Evolutionary conservation across 23 tunicate genomes (phyloP), one percentile per base, ranked within the genome.

Genomic region (Styela clava): DNA sequence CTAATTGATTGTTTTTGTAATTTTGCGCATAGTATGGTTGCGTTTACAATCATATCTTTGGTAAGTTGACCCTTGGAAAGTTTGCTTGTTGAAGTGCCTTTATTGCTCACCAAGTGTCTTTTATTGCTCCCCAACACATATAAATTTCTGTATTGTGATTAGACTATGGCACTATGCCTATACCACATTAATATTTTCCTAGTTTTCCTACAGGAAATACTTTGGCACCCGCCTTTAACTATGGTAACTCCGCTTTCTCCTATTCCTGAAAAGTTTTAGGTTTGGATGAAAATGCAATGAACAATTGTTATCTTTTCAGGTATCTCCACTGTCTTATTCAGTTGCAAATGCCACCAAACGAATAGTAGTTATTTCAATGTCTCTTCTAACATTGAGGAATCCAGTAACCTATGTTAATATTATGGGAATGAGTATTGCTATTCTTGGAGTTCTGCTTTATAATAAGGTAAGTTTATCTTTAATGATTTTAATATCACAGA

Each of bases 281-380:
- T n/a, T n/a, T n/a, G n/a, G n/a, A n/a, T n/a, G n/a, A n/a, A n/a
- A n/a, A n/a, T n/a, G n/a, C n/a, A n/a, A n/a, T n/a, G n/a, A n/a
- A n/a, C n/a, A n/a, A n/a, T n/a, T n/a, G 36, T 32, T 26, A 18
- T 85, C 61, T 86, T 70, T 37, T 31, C 34, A 92, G 97, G 84
- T 92, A 25, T 84, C 97, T 2, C 97, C 97, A 18, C 74, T 92
- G 64, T 88, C 94, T 18, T 94, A 94, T 64, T 89, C 95, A 23
- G 99, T 94, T 26, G 91, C 91, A 23, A 94, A 89, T 67, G 99
- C 99, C 30, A 94, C 95, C 29, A 94, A 94, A 56, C 88, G 99
- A 34, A 84, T 94, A 19, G 99, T 79, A 3, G 99, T 94, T 33
- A 94, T 94, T 31, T 32, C 89, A 18, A 88, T 89, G 52, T 88